Conservation (phyloP, 2,888 invertebrate genomes). For the Achlya flavicornis region DNA sequence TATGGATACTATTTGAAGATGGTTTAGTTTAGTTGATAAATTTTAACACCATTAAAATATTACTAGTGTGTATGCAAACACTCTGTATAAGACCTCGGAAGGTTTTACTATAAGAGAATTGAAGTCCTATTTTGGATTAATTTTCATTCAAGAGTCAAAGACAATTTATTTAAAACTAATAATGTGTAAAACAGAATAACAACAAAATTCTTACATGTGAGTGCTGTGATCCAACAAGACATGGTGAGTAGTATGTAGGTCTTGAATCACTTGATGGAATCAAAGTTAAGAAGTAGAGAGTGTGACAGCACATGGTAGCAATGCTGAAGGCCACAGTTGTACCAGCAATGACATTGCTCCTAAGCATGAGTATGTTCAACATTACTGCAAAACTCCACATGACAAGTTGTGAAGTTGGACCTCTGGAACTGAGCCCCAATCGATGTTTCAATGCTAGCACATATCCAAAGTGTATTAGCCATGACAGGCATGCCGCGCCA, state of each 20-base stretch:
- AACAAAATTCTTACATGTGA: conserved; percentile 72
- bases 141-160: no score
- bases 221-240: conserved; percentile 79
- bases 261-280: conserved; percentile 84
- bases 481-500: conserved; percentile 88
- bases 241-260: conserved; percentile 77
- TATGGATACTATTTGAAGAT: no score
- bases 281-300: conserved; percentile 88
- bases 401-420: conserved; percentile 87
- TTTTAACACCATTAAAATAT: no score
- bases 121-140: no score
- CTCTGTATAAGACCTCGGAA: no score
- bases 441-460: conserved; percentile 87
- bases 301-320: conserved; percentile 85
- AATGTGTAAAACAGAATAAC: neutral
- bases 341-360: conserved; percentile 84
- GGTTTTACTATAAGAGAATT: no score
- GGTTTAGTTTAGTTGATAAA: no score
- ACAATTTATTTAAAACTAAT: no score
- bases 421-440: conserved; percentile 87
- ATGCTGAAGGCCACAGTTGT: conserved; percentile 85
- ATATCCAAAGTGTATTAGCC: conserved; percentile 92
- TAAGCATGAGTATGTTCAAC: conserved; percentile 87
- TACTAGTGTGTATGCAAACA: no score
- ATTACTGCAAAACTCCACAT: conserved; percentile 88